Evolutionary conservation across 1,140 invertebrate genomes (phyloP), one percentile per base, ranked within the genome.

Genomic region (Ladona fulva): DNA sequence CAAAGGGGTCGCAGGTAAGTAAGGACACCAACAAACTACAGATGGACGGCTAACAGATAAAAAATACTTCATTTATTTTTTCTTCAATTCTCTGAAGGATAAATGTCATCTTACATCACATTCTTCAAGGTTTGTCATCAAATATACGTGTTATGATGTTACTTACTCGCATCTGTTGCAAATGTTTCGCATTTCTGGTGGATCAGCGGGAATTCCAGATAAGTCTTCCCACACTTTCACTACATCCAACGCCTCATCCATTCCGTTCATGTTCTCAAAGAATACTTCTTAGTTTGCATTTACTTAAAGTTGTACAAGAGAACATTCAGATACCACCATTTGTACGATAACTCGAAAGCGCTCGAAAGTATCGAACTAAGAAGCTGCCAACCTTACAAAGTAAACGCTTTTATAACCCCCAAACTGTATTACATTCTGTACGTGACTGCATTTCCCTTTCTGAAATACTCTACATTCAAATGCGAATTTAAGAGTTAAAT

Each of bases 11-110:
- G 88, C 85, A 16, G 94, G 94, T 78, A 97, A 85, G 74, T 90
- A 93, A 25, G 89, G 87, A 85, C 96, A 97, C 93, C 94, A 97
- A 83, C 96, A 98, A 42, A 97, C 95, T 73, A 87, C 89, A n/a
- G 85, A 82, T 14, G 96, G 96, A 80, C 96, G 90, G 76, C 95
- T 97, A 6, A 11, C 8, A 1, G 14, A n/a, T 6, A 59, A 25
- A 11, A 75, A 42, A 75, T 75, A 42, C 24, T 6, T 66, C 3
- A 66, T 66, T 3, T 19, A 12, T 19, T 66, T 19, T 12, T 16
- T 66, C 12, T 66, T 16, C 52, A 66, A 22, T 3, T 66, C 1
- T 1, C 5, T 19, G 52, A 66, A 66, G 52, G 1, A 66, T 66
- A 66, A 66, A 66, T 3, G n/a, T 66, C 52, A 66, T 12, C 52